phyloP scores from a whole-genome alignment of 1,140 invertebrate species.

The Oncopodura yosiiana region DNA sequence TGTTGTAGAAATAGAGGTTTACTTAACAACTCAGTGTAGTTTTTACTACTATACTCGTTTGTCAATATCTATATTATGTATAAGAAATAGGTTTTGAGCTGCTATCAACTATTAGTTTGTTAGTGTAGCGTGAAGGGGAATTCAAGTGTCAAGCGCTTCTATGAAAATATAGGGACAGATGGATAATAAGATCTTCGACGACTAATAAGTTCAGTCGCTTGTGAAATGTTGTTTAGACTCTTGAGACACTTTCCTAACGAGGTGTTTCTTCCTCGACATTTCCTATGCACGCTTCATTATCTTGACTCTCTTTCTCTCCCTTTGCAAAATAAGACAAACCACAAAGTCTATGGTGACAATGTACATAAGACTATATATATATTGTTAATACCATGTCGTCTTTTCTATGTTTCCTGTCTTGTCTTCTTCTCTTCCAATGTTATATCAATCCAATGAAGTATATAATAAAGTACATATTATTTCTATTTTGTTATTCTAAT shows the following conservation, averaged over 20 bases:
- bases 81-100: too few species aligned
- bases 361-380: too few species aligned
- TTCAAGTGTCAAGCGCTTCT: slow-evolving; percentile 24
- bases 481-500: too few species aligned
- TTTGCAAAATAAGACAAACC: neutral
- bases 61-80: too few species aligned
- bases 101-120: too few species aligned
- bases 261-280: slow-evolving; percentile 13
- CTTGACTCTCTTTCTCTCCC: slow-evolving; percentile 4
- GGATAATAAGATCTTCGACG: slow-evolving; percentile 26
- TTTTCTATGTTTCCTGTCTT: neutral
- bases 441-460: neutral
- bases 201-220: slow-evolving; percentile 29
- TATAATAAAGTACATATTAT: too few species aligned
- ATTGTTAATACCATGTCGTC: too few species aligned
- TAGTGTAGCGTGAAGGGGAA: neutral
- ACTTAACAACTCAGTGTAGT: too few species aligned
- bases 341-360: neutral
- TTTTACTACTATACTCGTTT: too few species aligned
- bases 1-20: too few species aligned
- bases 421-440: neutral
- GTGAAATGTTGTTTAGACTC: slow-evolving; percentile 28
- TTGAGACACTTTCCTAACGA: slow-evolving; percentile 18
- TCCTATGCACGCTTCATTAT: slow-evolving; percentile 16
- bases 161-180: neutral